Conservation (phyloP, 1,140 invertebrate species). For the Pantala flavescens region DNA sequence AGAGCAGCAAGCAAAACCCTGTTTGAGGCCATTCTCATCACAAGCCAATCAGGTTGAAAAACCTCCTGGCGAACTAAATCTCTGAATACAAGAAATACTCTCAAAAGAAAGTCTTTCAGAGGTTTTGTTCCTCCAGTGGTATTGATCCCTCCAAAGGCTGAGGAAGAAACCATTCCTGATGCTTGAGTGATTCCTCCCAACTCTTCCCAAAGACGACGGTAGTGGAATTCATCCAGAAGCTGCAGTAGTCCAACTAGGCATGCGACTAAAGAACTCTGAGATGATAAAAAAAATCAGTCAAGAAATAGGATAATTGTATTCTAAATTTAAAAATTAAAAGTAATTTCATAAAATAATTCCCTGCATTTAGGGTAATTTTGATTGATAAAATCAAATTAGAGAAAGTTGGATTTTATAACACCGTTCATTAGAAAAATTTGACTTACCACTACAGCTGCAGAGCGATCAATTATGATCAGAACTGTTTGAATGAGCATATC, state of each 20-base stretch:
- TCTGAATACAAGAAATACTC: conserved; percentile 77
- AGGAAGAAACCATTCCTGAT: neutral
- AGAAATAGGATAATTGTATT: too few relatives aligned
- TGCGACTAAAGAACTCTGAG: conserved; percentile 70
- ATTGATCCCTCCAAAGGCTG: conserved; percentile 6
- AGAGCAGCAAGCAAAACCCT: conserved; percentile 76
- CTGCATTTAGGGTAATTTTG: too few relatives aligned
- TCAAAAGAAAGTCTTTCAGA: conserved; percentile 80
- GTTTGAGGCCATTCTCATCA: conserved; percentile 85
- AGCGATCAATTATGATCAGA: conserved; percentile 60
- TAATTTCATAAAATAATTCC: too few relatives aligned
- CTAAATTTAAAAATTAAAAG: too few relatives aligned
- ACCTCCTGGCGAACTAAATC: conserved; percentile 74
- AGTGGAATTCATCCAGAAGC: conserved; percentile 77
- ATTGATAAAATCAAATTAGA: too few relatives aligned
- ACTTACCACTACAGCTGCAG: conserved; percentile 50
- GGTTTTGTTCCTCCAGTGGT: conserved; percentile 46
- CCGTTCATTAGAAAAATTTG: too few relatives aligned
- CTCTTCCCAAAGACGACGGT: conserved; percentile 77
- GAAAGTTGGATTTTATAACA: too few relatives aligned
- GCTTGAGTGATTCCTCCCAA: conserved; percentile 36
- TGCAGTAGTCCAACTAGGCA: conserved; percentile 76
- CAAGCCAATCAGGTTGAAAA: conserved; percentile 85
- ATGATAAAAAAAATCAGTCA: conserved; percentile 18
- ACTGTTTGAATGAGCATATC: conserved; percentile 78